These are phyloP conservation scores for Ciconia nigra DNA, from an alignment of 2,797 vertebrate species.

Conservation along the genomic window DNA sequence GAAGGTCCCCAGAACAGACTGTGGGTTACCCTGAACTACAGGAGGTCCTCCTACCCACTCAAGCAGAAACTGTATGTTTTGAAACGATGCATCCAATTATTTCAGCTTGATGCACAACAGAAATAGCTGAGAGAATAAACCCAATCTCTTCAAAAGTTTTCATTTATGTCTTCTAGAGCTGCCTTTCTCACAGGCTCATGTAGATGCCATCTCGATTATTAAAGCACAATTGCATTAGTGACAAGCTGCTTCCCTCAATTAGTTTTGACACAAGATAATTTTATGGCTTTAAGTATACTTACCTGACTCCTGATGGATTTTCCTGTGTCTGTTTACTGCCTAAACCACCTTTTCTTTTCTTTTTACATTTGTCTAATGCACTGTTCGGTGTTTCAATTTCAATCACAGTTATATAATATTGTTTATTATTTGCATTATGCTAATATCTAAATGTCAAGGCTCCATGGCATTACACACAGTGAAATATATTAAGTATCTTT, in stretches of 20 bases:
- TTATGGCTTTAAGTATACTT: conserved; percentile 63
- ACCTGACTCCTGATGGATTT: conserved; percentile 60
- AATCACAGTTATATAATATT: conserved; percentile 21
- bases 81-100: conserved; percentile 19
- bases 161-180: conserved; percentile 16
- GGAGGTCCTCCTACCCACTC: conserved; percentile 44
- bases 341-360: conserved; percentile 33
- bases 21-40: conserved; percentile 34
- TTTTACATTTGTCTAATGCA: conserved; percentile 43
- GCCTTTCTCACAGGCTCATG: conserved; percentile 50
- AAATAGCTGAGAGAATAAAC: conserved; percentile 55
- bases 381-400: conserved; percentile 15
- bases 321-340: conserved; percentile 50
- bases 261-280: conserved; percentile 70
- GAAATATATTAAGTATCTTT: not conserved
- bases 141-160: conserved; percentile 53
- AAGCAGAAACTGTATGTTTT: conserved; percentile 56
- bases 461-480: not conserved
- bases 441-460: conserved; percentile 9
- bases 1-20: conserved; percentile 38
- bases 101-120: conserved; percentile 65
- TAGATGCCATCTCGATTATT: conserved; percentile 70
- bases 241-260: conserved; percentile 62
- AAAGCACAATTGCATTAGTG: conserved; percentile 63
- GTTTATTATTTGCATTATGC: conserved; percentile 4